Conservation (phyloP, 2,888 invertebrate species). For the Noctua janthina region DNA sequence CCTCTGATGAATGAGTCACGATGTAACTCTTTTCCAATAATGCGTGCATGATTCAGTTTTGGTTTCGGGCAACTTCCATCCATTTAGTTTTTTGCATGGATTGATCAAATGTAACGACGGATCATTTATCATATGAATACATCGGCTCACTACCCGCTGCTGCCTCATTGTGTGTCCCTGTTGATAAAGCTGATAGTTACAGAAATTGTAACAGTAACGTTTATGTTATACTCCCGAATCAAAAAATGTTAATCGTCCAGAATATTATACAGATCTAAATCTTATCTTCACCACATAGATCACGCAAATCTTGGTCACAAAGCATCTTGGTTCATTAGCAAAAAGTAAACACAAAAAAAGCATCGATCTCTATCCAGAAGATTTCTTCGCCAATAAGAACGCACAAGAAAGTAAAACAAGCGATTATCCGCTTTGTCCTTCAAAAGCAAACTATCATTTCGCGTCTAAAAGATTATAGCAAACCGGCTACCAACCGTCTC, state of each 20-base stretch:
- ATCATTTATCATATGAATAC: slow-evolving; percentile 64
- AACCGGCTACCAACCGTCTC: slow-evolving; percentile 72
- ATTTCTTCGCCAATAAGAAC: not conserved
- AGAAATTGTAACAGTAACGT: not conserved
- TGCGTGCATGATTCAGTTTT: slow-evolving; percentile 72
- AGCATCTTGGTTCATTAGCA: not conserved
- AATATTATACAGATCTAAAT: not conserved
- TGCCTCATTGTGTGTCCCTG: slow-evolving; percentile 23
- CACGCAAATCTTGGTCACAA: not conserved
- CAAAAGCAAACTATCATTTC: slow-evolving; percentile 28
- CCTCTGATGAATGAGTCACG: slow-evolving; percentile 34
- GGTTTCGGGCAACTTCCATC: slow-evolving; percentile 71
- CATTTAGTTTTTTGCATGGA: slow-evolving; percentile 67
- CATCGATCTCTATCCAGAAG: not conserved
- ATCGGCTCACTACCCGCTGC: slow-evolving; percentile 16
- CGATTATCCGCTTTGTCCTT: not conserved
- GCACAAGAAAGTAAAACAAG: slow-evolving; percentile 7
- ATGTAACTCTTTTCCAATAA: slow-evolving; percentile 40
- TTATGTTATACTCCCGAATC: not conserved
- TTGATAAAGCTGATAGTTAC: slow-evolving; percentile 8
- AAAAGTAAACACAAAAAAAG: not conserved
- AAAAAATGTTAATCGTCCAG: not conserved
- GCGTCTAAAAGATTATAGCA: slow-evolving; percentile 27
- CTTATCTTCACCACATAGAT: not conserved
- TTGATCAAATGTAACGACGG: slow-evolving; percentile 69